phyloP scores from a whole-genome alignment of 2,113 vertebrate genomes.

The Potamarius usumacintae region DNA sequence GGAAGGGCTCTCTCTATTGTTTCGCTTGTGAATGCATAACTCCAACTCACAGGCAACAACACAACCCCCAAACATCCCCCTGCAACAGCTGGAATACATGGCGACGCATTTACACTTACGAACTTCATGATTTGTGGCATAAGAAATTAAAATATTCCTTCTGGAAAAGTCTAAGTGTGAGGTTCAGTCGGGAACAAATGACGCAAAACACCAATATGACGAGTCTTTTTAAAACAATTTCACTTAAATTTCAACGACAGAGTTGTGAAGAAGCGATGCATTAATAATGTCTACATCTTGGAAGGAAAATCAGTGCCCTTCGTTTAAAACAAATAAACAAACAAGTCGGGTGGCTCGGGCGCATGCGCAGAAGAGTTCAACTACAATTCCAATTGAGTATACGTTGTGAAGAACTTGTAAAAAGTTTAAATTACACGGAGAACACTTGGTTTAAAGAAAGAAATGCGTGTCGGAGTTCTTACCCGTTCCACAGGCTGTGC shows the following conservation, averaged over 20 bases:
- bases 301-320: background rate
- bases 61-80: slow-evolving; percentile 1
- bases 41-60: slow-evolving; percentile 14
- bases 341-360: background rate
- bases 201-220: background rate
- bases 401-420: background rate
- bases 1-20: slow-evolving; percentile 46
- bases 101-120: background rate
- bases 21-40: slow-evolving; percentile 47
- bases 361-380: slow-evolving; percentile 35
- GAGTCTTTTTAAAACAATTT: background rate
- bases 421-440: background rate
- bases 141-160: background rate
- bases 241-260: background rate
- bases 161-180: background rate
- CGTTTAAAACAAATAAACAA: background rate
- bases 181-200: background rate
- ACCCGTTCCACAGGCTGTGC: slow-evolving; percentile 73
- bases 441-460: background rate
- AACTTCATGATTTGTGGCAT: slow-evolving; percentile 11
- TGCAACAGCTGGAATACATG: slow-evolving; percentile 7
- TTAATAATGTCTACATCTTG: background rate
- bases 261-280: background rate
- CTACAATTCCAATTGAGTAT: too few relatives aligned
- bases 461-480: slow-evolving; percentile 40